Percentiles rank a stretch among this genome's conserved stretches.
Evolutionary conservation across 2,888 invertebrate species (phyloP).

Genomic region (Pandemis heparana): DNA sequence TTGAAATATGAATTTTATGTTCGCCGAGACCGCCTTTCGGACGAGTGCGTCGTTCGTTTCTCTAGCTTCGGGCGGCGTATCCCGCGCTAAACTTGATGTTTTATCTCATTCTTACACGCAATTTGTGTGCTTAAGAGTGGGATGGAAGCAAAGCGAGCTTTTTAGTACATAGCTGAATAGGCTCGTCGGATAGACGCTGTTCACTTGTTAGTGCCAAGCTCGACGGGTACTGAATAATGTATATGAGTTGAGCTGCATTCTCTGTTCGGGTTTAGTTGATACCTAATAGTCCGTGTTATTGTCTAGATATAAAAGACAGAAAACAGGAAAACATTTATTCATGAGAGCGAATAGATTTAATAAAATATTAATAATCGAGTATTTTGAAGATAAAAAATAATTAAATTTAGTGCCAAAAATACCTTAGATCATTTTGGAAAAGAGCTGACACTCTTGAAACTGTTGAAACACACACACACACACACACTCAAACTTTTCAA

Average conservation of each 20-base stretch:
- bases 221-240: slow-evolving; percentile 11
- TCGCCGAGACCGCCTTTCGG: too few relatives aligned
- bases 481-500: too few relatives aligned
- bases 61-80: not conserved
- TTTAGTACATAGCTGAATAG: not conserved
- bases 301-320: too few relatives aligned
- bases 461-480: too few relatives aligned
- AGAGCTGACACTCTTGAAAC: too few relatives aligned
- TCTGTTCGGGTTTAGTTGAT: not conserved
- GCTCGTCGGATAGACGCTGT: not conserved
- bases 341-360: too few relatives aligned
- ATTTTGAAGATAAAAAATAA: too few relatives aligned
- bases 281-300: too few relatives aligned
- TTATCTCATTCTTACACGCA: not conserved
- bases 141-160: not conserved
- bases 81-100: not conserved
- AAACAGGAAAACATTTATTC: too few relatives aligned
- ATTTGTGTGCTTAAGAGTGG: not conserved
- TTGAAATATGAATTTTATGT: not conserved
- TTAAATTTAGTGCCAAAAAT: too few relatives aligned
- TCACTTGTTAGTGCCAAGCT: slow-evolving; percentile 6
- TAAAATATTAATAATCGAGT: too few relatives aligned
- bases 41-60: not conserved
- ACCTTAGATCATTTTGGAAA: too few relatives aligned
- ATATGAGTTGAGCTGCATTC: not conserved